phyloP scores from a whole-genome alignment of 2,797 vertebrate species.

The Pseudocheirus occidentalis region DNA sequence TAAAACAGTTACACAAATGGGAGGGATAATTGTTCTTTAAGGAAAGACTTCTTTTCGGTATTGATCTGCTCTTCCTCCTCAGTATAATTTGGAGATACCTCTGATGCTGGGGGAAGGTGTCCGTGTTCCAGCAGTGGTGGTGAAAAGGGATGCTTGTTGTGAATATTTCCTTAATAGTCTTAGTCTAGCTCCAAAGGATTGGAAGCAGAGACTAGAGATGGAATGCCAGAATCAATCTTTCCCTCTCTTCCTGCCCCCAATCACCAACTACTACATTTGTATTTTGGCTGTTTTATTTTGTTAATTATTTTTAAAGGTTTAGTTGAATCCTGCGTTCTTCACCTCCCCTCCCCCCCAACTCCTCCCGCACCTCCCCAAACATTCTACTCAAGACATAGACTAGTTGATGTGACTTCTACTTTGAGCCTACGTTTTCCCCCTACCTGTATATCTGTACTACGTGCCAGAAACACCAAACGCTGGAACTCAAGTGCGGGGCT shows the following conservation, averaged over 20 bases:
- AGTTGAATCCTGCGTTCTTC: neutral
- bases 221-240: neutral
- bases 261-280: neutral
- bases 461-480: neutral
- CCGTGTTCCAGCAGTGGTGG: neutral
- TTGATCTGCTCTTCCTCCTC: neutral
- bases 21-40: neutral
- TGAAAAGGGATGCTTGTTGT: neutral
- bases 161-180: neutral
- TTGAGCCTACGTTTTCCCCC: neutral
- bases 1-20: neutral
- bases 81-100: neutral
- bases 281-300: neutral
- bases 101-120: neutral
- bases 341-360: too few relatives aligned
- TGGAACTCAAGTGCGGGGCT: neutral
- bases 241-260: neutral
- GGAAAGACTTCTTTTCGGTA: neutral
- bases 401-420: neutral
- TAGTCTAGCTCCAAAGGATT: neutral
- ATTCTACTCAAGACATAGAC: neutral
- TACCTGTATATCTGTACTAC: neutral
- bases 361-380: neutral
- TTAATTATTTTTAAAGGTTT: neutral
- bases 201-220: neutral